These are phyloP conservation scores for Indri indri DNA, from an alignment of 2,113 vertebrate genomes.

Conservation along the genomic window DNA sequence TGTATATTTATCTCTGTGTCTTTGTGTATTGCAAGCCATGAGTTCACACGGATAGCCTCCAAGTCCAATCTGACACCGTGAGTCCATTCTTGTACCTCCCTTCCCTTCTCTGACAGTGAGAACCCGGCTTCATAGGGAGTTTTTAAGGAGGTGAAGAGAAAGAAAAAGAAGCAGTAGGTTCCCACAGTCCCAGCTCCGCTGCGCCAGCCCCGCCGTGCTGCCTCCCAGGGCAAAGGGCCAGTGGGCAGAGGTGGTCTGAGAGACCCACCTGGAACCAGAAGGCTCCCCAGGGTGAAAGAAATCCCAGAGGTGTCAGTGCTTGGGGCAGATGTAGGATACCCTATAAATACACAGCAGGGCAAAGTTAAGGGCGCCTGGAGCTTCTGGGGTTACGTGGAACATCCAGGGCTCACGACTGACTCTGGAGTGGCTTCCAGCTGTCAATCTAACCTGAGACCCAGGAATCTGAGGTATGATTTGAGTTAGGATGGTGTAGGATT, in stretches of 20 bases:
- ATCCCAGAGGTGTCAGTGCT: background rate
- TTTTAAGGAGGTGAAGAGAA: background rate
- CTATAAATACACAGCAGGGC: background rate
- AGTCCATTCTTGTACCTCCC: background rate
- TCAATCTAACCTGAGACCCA: background rate
- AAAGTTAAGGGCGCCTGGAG: background rate
- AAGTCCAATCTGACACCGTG: background rate
- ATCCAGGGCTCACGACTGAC: background rate
- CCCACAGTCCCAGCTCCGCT: background rate
- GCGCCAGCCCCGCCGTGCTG: background rate
- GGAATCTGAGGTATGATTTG: background rate
- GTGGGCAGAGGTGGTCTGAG: background rate
- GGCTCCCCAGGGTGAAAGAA: background rate
- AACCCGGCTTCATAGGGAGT: background rate
- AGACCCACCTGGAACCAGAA: background rate
- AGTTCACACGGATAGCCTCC: background rate
- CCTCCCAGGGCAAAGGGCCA: background rate
- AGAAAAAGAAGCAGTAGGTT: background rate
- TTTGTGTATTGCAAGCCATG: background rate
- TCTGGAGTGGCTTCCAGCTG: background rate
- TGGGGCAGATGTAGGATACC: background rate
- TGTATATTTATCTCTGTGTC: background rate
- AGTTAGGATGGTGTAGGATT: background rate
- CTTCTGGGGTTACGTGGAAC: background rate
- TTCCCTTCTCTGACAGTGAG: background rate